Evolutionary conservation across 2,888 invertebrate genomes (phyloP), one percentile per base, ranked within the genome.

Genomic region (Drosophila infuscata): DNA sequence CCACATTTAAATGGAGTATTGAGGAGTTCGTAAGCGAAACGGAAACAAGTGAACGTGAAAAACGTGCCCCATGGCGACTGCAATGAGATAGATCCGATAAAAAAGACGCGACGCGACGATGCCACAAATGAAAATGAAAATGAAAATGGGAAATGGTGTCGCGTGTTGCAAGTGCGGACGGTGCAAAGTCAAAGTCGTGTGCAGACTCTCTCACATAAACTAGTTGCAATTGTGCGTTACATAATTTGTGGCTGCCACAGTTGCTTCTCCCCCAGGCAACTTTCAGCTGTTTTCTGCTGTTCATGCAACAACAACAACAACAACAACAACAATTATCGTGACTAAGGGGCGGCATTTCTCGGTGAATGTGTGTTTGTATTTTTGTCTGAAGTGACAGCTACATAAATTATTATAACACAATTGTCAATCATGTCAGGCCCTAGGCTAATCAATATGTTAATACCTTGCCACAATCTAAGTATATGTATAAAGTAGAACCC

Each of bases 361-460:
- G n/a, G 29, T 32, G 3, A 36, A 17, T 52, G 41, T 53, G 20
- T 43, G 12, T 30, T 6, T 30, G 58, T 59, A 12, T 36, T n/a
- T 25, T 61, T 52, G 36, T 49, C 41, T 76, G 60, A 83, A 33
- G 62, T 88, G 89, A 85, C 85, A 85, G 73, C 52, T 70, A 87
- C 89, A 87, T 87, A 90, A 87, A 90, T 87, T 83, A 88, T 63
- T 83, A 64, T 83, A 84, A 90, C 90, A 90, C 87, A 90, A 86
- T 89, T 87, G 87, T 87, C 87, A 87, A 87, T 87, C 87, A 87
- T 73, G 67, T 76, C 88, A 70, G 60, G 82, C 88, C 89, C 82
- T 88, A 82, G 85, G 85, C 89, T 80, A 85, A 89, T 88, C 85
- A 89, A 82, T 85, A 85, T 89, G 89, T 73, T 78, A 85, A 88